phyloP scores from a whole-genome alignment of 2,113 vertebrate genomes.

The Oryzias celebensis region DNA sequence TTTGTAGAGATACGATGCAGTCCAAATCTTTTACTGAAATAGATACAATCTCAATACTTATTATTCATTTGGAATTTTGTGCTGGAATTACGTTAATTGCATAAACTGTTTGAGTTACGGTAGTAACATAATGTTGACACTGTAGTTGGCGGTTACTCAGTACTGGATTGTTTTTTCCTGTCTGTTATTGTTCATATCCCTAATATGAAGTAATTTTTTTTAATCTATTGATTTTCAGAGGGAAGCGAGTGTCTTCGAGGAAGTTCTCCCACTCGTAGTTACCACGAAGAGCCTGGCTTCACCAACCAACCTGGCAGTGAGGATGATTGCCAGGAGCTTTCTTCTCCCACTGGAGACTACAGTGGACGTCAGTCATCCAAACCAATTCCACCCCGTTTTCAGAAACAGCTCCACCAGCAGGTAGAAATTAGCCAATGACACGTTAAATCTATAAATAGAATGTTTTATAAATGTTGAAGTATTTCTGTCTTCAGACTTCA shows the following conservation, averaged over 20 bases:
- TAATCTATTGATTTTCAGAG: conserved; percentile 38
- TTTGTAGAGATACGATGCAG: too few relatives aligned
- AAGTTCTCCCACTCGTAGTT: conserved; percentile 71
- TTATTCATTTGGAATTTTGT: too few relatives aligned
- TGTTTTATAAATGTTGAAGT: too few relatives aligned
- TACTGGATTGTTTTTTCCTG: too few relatives aligned
- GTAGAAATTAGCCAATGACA: conserved; percentile 35
- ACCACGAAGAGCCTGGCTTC: conserved; percentile 79
- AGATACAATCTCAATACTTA: too few relatives aligned
- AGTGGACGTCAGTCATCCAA: conserved; percentile 83
- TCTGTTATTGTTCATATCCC: too few relatives aligned
- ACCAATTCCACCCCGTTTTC: conserved; percentile 89
- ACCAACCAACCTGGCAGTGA: conserved; percentile 80
- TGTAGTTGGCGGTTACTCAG: too few relatives aligned
- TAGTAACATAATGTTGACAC: too few relatives aligned
- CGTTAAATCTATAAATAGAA: not conserved
- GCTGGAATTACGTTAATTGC: too few relatives aligned
- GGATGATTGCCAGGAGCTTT: conserved; percentile 82
- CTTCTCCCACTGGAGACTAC: conserved; percentile 86
- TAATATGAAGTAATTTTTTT: not conserved
- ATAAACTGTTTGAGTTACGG: too few relatives aligned
- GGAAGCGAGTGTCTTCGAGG: conserved; percentile 69
- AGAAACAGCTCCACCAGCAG: conserved; percentile 84
- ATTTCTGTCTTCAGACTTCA: too few relatives aligned
- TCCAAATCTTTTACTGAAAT: too few relatives aligned